phyloP scores from a whole-genome alignment of 1,140 invertebrate genomes.

The Coenobita brevimanus region DNA sequence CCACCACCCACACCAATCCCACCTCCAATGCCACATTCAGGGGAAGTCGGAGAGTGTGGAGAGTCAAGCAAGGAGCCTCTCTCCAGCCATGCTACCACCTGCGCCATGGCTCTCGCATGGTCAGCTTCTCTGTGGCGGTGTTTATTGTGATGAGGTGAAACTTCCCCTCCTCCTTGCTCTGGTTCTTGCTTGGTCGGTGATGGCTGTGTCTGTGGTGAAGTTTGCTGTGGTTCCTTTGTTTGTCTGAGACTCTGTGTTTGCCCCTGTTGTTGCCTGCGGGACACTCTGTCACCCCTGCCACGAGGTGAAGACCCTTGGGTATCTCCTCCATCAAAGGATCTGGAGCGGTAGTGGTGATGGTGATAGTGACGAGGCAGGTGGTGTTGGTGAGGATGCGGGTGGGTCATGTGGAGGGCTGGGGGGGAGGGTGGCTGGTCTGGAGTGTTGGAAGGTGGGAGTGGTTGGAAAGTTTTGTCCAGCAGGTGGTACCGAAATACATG shows the following conservation, averaged over 20 bases:
- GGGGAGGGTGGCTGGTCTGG: slow-evolving; percentile 56
- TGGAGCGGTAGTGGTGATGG: slow-evolving; percentile 69
- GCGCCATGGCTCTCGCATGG: slow-evolving; percentile 82
- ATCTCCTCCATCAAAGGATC: slow-evolving; percentile 69
- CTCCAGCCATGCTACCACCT: slow-evolving; percentile 75
- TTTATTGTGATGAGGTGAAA: slow-evolving; percentile 78
- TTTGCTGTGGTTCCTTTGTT: slow-evolving; percentile 56
- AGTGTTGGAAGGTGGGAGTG: slow-evolving; percentile 41
- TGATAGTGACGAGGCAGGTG: slow-evolving; percentile 35
- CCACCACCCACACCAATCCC: slow-evolving; percentile 19
- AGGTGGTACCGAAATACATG: slow-evolving; percentile 74
- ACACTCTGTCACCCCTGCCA: slow-evolving; percentile 70
- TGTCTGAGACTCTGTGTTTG: slow-evolving; percentile 33
- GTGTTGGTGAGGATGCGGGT: slow-evolving; percentile 25
- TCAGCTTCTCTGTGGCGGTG: slow-evolving; percentile 81
- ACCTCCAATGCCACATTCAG: slow-evolving; percentile 61
- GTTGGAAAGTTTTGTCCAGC: slow-evolving; percentile 71
- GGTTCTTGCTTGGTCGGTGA: slow-evolving; percentile 18
- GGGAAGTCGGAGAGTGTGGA: slow-evolving; percentile 64
- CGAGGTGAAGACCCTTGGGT: slow-evolving; percentile 70
- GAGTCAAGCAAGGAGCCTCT: slow-evolving; percentile 39
- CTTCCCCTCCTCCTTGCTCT: too few species aligned
- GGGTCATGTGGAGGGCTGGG: slow-evolving; percentile 23
- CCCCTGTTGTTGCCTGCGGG: slow-evolving; percentile 70
- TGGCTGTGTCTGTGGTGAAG: slow-evolving; percentile 62